These are phyloP conservation scores for Leucophenga maculata DNA, from an alignment of 2,888 invertebrate species.

Conservation along the genomic window DNA sequence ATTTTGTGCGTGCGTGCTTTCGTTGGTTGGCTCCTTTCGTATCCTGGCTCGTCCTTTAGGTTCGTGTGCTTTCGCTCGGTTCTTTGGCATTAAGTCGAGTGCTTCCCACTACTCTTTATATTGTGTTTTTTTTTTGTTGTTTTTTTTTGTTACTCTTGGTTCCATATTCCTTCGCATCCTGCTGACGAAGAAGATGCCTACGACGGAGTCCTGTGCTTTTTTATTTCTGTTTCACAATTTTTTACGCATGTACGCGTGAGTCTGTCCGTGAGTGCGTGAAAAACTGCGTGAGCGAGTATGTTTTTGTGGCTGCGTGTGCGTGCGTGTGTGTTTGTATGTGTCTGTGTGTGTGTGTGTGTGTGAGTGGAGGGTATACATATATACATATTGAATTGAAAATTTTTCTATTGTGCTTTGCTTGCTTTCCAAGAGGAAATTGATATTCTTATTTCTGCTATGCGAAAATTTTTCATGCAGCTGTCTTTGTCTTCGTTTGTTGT, in stretches of 20 bases:
- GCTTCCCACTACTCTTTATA: too few species aligned
- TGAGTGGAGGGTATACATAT: constrained; percentile 30
- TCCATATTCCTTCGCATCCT: too few species aligned
- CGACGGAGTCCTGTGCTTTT: constrained; percentile 2
- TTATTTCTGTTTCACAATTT: neutral
- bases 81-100: too few species aligned
- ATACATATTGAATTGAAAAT: constrained; percentile 37
- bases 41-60: neutral
- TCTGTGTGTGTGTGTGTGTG: constrained; percentile 31
- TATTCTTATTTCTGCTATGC: constrained; percentile 61
- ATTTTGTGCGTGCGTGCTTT: neutral
- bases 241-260: constrained; percentile 36
- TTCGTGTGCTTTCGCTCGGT: too few species aligned
- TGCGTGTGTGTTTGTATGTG: constrained; percentile 38
- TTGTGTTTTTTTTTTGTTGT: too few species aligned
- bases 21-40: neutral
- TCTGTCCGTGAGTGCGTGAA: constrained; percentile 35
- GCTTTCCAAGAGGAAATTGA: constrained; percentile 62
- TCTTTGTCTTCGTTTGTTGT: constrained; percentile 36
- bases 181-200: neutral
- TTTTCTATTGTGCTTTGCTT: constrained; percentile 44
- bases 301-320: constrained; percentile 42
- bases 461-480: constrained; percentile 36
- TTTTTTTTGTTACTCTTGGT: too few species aligned
- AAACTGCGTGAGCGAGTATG: constrained; percentile 39